Base-by-base conservation (phyloP, 1,140 invertebrate species). In the Drosophila santomea region DNA sequence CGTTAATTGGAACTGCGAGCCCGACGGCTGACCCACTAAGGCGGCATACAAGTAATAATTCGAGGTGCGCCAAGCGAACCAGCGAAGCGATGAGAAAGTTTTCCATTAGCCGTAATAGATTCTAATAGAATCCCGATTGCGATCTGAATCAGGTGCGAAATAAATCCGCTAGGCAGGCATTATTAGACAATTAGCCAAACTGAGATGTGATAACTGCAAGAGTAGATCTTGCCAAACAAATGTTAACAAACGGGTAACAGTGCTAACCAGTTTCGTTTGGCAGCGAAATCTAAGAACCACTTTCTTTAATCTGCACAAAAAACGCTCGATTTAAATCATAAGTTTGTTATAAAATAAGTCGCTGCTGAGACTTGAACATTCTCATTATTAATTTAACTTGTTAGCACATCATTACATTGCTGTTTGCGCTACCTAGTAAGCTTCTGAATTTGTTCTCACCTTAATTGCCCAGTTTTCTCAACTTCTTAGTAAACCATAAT, bases 101-200 rank as follows among this genome's bases (percentile, higher is more conserved):
- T 45, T 41, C 52, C 51, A 69, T 57, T 71, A 82, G 36, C 38
- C 61, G 17, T 48, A 72, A 79, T 64, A 41, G 36, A 75, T 88
- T 86, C 82, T 86, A 86, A 88, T 71, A 82, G 71, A 12, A 47
- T 52, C 44, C 48, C 25, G 43, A 41, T 43, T 47, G 23, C 17
- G 39, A n/a, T 20, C 39, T 32, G 23, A n/a, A 38, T 32, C 23
- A 76, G 73, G 62, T 76, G 74, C 55, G 28, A 76, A 67, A 67
- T 68, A 15, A 68, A 68, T 41, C 60, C 47, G 32, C 63, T 68
- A 10, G 23, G 23, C 17, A 39, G 25, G 51, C 51, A 36, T 48
- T 44, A 48, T 69, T 57, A 14, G 14, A 28, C 25, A 71, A 72
- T 71, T 71, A 58, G 44, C 36, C 17, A 39, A 57, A n/a, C 17